Evolutionary conservation across 2,113 vertebrate genomes (phyloP).

Genomic region (Oreochromis aureus): DNA sequence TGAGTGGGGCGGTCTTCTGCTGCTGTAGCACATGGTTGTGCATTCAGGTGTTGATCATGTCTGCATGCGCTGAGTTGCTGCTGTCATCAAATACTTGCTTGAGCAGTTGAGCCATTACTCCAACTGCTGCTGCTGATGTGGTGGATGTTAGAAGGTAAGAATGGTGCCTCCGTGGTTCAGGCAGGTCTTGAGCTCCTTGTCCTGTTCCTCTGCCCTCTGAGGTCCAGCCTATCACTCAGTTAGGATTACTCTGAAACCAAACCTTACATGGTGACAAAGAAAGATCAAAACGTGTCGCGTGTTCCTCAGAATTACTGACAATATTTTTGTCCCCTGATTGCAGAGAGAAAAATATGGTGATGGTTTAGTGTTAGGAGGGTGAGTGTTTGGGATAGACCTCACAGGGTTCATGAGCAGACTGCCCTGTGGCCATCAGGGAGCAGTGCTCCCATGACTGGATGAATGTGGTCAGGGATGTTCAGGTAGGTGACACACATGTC

Average conservation of each 20-base stretch:
- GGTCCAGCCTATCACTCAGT: neutral
- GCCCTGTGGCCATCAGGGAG: neutral
- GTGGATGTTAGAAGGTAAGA: neutral
- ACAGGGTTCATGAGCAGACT: neutral
- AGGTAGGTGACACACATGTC: neutral
- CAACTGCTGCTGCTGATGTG: neutral
- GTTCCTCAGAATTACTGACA: neutral
- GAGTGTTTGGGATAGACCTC: neutral
- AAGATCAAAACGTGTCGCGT: accelerated
- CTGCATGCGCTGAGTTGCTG: neutral
- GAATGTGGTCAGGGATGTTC: neutral
- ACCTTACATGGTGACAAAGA: neutral
- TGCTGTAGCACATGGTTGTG: neutral
- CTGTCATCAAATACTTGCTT: neutral
- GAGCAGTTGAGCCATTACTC: neutral
- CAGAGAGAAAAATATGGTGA: neutral
- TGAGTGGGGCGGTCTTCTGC: neutral
- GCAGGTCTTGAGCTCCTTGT: neutral
- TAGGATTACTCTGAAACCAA: neutral
- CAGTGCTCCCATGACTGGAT: neutral
- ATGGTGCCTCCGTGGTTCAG: accelerated
- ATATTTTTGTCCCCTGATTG: neutral
- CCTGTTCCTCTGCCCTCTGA: neutral
- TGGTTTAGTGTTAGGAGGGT: neutral
- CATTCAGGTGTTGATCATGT: neutral